A percentile compares a stretch with the other conserved stretches of the same genome.
Conservation (phyloP, 2,797 vertebrate species). For the Chloroceryle amazona region DNA sequence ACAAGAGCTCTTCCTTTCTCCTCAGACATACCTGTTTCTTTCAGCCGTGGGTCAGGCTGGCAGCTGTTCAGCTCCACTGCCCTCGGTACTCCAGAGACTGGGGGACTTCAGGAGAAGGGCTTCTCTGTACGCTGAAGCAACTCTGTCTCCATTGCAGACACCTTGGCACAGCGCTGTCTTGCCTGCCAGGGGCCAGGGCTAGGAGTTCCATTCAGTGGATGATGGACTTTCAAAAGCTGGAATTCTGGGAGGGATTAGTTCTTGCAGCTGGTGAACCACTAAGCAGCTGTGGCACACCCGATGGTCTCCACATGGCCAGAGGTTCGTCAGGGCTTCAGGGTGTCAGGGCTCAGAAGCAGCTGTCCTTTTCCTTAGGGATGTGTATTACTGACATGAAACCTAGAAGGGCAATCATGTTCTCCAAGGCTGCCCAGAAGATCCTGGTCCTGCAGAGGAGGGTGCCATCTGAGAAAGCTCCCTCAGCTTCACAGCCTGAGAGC, state of each 20-base stretch:
- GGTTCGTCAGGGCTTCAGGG: background rate
- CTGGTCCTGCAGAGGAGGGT: background rate
- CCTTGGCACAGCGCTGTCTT: background rate
- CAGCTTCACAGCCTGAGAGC: background rate
- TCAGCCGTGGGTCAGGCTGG: background rate
- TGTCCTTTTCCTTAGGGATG: background rate
- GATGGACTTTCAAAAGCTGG: background rate
- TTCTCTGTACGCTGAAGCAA: background rate
- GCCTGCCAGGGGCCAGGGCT: background rate
- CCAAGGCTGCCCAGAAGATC: background rate
- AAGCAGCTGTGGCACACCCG: background rate
- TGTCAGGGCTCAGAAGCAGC: background rate
- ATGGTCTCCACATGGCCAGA: background rate
- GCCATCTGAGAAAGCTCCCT: background rate
- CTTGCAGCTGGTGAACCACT: background rate
- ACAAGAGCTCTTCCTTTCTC: background rate
- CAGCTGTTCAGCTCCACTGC: background rate
- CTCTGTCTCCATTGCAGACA: background rate
- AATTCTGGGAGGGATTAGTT: background rate
- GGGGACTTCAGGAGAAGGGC: background rate
- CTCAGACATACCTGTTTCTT: background rate
- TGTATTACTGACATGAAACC: accelerated
- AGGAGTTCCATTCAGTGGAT: background rate
- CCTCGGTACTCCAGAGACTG: background rate
- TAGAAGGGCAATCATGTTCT: background rate